phyloP scores from a whole-genome alignment of 35 echinoderm and acorn worm genomes.

The Eucidaris tribuloides region DNA sequence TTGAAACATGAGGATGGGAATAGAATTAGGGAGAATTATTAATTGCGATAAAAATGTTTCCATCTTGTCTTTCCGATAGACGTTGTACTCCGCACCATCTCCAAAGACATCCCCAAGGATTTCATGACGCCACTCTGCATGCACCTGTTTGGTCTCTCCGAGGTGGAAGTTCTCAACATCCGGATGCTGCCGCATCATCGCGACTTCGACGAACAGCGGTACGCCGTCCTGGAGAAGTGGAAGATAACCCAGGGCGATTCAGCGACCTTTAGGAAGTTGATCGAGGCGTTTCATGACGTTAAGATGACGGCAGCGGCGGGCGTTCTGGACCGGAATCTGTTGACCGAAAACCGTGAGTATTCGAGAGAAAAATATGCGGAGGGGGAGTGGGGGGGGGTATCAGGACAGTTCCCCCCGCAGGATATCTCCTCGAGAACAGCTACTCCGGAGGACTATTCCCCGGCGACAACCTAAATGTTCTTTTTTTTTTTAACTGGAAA shows the following conservation, averaged over 20 bases:
- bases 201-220: slow-evolving; percentile 88
- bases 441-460: too few species aligned
- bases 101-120: slow-evolving; percentile 86
- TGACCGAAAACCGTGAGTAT: slow-evolving; percentile 82
- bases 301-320: slow-evolving; percentile 80
- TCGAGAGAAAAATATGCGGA: too few species aligned
- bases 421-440: too few species aligned
- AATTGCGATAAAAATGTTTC: too few species aligned
- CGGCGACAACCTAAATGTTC: too few species aligned
- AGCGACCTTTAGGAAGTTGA: slow-evolving; percentile 69
- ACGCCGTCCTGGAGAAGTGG: slow-evolving; percentile 81
- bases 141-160: slow-evolving; percentile 84
- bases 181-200: slow-evolving; percentile 68
- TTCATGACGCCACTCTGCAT: slow-evolving; percentile 77
- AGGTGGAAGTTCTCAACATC: slow-evolving; percentile 76
- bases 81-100: slow-evolving; percentile 71
- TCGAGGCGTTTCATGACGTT: slow-evolving; percentile 72
- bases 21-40: too few species aligned
- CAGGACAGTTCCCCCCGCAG: too few species aligned
- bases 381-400: too few species aligned
- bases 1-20: too few species aligned
- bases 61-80: too few species aligned
- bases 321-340: slow-evolving; percentile 65
- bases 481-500: too few species aligned
- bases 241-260: slow-evolving; percentile 43